These are phyloP conservation scores for Stylophora pistillata DNA, from an alignment of 64 coral and sea anemone genomes.

Conservation along the genomic window DNA sequence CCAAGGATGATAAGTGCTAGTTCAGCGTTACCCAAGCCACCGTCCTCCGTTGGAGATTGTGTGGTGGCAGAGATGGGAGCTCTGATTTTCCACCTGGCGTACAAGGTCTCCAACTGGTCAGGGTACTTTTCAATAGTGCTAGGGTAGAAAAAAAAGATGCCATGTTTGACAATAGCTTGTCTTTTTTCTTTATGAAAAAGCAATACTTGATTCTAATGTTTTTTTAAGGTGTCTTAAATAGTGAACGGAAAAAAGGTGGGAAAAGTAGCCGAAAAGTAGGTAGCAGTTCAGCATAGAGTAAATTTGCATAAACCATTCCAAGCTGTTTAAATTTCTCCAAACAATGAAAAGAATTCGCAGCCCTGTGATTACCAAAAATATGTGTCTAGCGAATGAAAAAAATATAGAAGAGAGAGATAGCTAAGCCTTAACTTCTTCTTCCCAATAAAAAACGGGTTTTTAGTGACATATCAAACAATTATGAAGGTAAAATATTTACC, in stretches of 20 bases:
- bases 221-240: too few relatives aligned
- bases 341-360: too few relatives aligned
- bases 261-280: too few relatives aligned
- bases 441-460: neutral
- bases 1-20: conserved; percentile 82
- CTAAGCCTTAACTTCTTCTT: neutral
- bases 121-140: conserved; percentile 78
- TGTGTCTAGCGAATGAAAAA: too few relatives aligned
- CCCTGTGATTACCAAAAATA: too few relatives aligned
- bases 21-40: conserved; percentile 71
- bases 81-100: conserved; percentile 88
- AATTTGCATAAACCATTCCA: too few relatives aligned
- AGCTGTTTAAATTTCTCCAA: too few relatives aligned
- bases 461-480: neutral
- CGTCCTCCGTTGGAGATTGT: neutral
- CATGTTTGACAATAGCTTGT: neutral
- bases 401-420: too few relatives aligned
- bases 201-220: too few relatives aligned
- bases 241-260: too few relatives aligned
- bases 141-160: neutral
- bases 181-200: too few relatives aligned
- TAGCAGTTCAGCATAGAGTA: too few relatives aligned
- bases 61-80: conserved; percentile 42
- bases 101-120: conserved; percentile 58
- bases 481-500: conserved; percentile 40